Percentiles rank a stretch among this genome's conserved stretches.
phyloP scores from a whole-genome alignment of 2,797 vertebrate species.

The Remorina albescens region DNA sequence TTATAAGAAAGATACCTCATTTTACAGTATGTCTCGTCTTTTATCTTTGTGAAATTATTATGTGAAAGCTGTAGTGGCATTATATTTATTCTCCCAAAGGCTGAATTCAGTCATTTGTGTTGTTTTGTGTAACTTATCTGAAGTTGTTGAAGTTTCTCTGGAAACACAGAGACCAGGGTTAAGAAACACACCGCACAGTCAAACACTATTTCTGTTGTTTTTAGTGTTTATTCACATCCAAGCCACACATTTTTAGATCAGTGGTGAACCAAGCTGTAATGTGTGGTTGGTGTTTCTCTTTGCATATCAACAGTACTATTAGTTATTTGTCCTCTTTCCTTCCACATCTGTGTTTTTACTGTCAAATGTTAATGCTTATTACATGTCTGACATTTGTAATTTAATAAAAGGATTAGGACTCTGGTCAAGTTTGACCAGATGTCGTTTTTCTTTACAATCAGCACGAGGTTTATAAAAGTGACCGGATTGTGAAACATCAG shows the following conservation, averaged over 20 bases:
- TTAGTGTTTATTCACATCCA: constrained; percentile 14
- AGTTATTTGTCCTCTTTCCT: constrained; percentile 15
- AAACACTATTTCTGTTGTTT: constrained; percentile 14
- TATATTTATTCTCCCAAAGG: neutral
- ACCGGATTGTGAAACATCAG: neutral
- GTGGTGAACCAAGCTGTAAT: constrained; percentile 33
- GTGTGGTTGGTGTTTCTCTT: constrained; percentile 48
- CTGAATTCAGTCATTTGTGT: neutral
- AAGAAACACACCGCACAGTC: neutral
- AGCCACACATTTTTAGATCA: constrained; percentile 52
- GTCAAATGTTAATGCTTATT: constrained; percentile 6
- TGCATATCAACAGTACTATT: constrained; percentile 9
- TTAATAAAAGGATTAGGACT: neutral
- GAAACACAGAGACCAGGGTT: neutral
- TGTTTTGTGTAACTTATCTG: neutral
- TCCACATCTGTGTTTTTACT: neutral
- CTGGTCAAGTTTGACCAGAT: neutral
- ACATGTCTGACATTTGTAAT: no score
- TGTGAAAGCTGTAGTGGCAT: neutral
- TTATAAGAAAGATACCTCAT: neutral
- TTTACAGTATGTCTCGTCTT: neutral
- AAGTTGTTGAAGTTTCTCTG: neutral
- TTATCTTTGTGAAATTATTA: neutral
- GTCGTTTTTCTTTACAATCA: no score
- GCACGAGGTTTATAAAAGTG: no score